Percentiles rank a stretch among this genome's conserved stretches.
phyloP scores from a whole-genome alignment of 2,797 vertebrate genomes.

The Gymnothorax reevesii region DNA sequence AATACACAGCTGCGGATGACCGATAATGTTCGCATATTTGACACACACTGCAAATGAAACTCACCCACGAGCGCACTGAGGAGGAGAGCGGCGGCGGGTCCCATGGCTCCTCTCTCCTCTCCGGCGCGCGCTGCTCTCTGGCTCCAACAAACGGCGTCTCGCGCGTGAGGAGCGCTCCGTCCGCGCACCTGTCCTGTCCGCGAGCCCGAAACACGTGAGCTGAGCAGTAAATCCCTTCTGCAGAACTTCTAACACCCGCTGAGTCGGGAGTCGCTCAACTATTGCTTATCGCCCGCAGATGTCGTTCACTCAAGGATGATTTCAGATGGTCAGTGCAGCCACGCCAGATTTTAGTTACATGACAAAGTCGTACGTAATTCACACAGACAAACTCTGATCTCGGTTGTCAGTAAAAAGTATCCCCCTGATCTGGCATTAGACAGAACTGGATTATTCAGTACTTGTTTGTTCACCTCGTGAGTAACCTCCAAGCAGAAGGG shows the following conservation, averaged over 20 bases:
- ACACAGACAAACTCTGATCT: background rate
- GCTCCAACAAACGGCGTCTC: background rate
- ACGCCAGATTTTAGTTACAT: background rate
- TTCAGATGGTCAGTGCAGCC: background rate
- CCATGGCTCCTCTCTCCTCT: background rate
- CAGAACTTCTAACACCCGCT: background rate
- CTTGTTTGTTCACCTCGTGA: background rate
- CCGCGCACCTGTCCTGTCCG: slow-evolving; percentile 12
- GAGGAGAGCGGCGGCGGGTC: background rate
- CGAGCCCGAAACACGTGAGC: background rate
- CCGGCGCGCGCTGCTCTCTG: background rate
- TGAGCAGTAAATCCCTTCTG: background rate
- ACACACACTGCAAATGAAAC: background rate
- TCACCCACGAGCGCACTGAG: background rate
- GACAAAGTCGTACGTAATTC: background rate
- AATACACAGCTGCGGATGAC: background rate
- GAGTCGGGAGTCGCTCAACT: background rate
- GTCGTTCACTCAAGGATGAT: background rate
- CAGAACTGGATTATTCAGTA: background rate
- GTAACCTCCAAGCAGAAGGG: background rate
- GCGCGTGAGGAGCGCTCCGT: background rate
- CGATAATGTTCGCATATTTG: background rate
- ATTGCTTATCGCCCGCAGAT: background rate
- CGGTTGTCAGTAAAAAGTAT: background rate
- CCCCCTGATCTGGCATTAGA: background rate